A percentile compares a stretch with the other conserved stretches of the same genome.
Evolutionary conservation across 2,797 vertebrate genomes (phyloP).

Genomic region (Dendrocincla fuliginosa): DNA sequence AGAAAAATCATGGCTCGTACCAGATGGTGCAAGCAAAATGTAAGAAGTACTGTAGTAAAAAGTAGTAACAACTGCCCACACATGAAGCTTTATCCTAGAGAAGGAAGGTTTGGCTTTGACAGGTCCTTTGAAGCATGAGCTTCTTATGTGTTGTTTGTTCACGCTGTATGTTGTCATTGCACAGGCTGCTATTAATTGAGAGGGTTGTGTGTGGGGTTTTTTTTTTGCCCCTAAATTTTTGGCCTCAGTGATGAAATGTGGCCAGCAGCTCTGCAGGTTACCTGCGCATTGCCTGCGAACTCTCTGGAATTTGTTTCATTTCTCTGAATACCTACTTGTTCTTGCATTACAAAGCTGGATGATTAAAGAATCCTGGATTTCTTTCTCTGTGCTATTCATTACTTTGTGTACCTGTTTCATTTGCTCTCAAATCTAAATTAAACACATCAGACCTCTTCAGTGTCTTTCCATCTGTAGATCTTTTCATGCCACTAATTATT

Average conservation of each 20-base stretch:
- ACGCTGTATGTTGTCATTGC: neutral
- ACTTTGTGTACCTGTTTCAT: constrained; percentile 34
- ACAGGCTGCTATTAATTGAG: neutral
- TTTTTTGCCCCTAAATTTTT: neutral
- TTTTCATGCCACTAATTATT: constrained; percentile 45
- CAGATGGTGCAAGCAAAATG: neutral
- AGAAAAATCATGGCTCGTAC: neutral
- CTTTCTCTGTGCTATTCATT: constrained; percentile 9
- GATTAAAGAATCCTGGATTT: neutral
- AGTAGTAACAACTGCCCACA: constrained; percentile 30
- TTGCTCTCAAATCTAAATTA: constrained; percentile 31
- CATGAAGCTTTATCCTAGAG: neutral
- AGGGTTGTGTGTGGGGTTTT: rapidly evolving
- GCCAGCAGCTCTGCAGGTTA: neutral
- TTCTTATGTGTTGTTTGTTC: neutral
- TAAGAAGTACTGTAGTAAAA: neutral
- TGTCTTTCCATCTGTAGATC: constrained; percentile 25
- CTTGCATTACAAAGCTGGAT: constrained; percentile 32
- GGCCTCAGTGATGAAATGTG: neutral
- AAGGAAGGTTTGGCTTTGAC: neutral
- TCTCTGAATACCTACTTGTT: constrained; percentile 47
- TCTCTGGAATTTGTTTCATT: constrained; percentile 9
- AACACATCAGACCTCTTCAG: constrained; percentile 28
- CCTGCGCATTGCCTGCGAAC: constrained; percentile 10
- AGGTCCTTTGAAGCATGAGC: neutral